Evolutionary conservation across 2,113 vertebrate species (phyloP).

Genomic region (Pteropus alecto): DNA sequence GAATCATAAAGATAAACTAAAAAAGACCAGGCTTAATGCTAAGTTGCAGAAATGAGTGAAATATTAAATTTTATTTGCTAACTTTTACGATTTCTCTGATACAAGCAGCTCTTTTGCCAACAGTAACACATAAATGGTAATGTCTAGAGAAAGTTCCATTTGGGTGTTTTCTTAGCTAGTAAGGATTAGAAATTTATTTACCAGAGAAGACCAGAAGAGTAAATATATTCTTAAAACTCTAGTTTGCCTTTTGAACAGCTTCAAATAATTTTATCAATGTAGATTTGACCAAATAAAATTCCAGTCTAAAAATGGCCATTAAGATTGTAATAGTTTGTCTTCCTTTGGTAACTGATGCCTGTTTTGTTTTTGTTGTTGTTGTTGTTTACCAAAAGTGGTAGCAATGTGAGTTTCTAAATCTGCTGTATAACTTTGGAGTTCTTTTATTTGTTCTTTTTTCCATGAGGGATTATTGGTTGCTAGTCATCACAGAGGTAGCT

Average conservation of each 20-base stretch:
- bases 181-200: background rate
- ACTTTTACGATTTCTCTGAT: background rate
- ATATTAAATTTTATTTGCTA: background rate
- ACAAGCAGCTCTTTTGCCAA: background rate
- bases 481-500: background rate
- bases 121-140: background rate
- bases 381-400: background rate
- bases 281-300: background rate
- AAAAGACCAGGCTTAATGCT: background rate
- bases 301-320: background rate
- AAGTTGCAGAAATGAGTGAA: background rate
- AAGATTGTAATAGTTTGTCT: background rate
- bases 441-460: background rate
- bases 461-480: background rate
- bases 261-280: background rate
- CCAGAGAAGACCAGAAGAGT: background rate
- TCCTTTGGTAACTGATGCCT: background rate
- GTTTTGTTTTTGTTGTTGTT: background rate
- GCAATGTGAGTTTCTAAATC: background rate
- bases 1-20: background rate
- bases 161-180: background rate
- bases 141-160: background rate
- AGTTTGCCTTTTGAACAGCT: background rate
- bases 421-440: background rate
- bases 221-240: background rate